These are phyloP conservation scores for Ganaspis sp. DNA, from an alignment of 1,140 invertebrate species.

Conservation along the genomic window DNA sequence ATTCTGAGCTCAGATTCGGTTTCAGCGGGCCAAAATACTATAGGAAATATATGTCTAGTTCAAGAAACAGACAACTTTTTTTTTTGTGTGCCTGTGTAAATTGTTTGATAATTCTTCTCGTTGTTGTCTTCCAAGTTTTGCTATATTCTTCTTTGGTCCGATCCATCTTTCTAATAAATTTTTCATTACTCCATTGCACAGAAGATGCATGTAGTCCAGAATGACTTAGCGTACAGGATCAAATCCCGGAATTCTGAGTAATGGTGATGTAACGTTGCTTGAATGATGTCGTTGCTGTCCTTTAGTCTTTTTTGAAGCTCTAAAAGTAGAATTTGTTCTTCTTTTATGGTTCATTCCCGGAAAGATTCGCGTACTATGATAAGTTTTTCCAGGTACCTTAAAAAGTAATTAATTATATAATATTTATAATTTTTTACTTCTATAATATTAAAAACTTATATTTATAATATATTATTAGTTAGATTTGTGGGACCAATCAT, in stretches of 20 bases:
- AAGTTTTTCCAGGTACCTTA: background rate
- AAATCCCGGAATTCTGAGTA: background rate
- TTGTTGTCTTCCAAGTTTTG: background rate
- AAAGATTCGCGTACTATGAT: background rate
- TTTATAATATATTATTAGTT: no score
- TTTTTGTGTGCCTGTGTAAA: no score
- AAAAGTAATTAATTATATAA: background rate
- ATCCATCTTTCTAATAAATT: conserved; percentile 4
- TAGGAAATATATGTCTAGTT: no score
- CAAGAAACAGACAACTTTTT: no score
- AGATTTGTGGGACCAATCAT: no score
- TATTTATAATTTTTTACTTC: no score
- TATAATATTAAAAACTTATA: no score
- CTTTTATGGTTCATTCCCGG: background rate
- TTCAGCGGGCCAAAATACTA: no score
- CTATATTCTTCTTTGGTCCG: background rate
- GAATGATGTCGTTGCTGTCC: background rate
- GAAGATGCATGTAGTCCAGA: conserved; percentile 35
- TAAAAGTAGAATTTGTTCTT: background rate
- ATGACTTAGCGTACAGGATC: background rate
- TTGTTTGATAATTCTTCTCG: background rate
- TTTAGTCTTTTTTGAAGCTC: background rate
- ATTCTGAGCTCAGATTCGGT: no score
- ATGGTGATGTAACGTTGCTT: background rate
- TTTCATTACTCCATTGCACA: conserved; percentile 37